phyloP scores from a whole-genome alignment of 2,113 vertebrate genomes.

The Nothocercus julius region DNA sequence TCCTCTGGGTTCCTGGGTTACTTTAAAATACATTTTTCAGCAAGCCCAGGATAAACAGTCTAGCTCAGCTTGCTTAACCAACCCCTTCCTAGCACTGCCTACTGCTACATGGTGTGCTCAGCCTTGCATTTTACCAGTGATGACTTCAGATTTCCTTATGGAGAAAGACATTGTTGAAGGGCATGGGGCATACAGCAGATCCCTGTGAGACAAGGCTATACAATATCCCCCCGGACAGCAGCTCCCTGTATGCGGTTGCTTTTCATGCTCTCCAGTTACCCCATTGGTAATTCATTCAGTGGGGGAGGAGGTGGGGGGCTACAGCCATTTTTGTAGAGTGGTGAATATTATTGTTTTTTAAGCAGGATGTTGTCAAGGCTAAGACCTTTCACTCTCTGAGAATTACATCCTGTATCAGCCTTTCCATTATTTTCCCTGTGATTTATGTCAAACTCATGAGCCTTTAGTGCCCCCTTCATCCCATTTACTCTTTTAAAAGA shows the following conservation, averaged over 20 bases:
- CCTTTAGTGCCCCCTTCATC: neutral
- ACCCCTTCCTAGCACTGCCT: neutral
- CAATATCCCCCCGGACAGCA: no score
- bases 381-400: neutral
- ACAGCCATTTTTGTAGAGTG: neutral
- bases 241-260: accelerated
- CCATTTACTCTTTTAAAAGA: constrained; percentile 39
- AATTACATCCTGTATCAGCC: neutral
- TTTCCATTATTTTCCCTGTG: neutral
- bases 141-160: neutral
- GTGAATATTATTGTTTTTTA: neutral
- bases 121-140: neutral
- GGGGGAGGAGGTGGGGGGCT: no score
- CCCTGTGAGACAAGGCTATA: no score
- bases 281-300: neutral
- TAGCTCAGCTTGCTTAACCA: neutral
- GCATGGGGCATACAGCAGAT: no score
- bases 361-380: neutral
- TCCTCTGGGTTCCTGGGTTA: no score
- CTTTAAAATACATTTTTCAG: neutral
- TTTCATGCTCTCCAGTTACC: accelerated
- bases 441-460: constrained; percentile 20
- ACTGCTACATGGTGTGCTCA: neutral
- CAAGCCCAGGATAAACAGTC: neutral
- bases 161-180: no score